phyloP scores from a whole-genome alignment of 1,140 invertebrate species.

The Amyelois transitella region DNA sequence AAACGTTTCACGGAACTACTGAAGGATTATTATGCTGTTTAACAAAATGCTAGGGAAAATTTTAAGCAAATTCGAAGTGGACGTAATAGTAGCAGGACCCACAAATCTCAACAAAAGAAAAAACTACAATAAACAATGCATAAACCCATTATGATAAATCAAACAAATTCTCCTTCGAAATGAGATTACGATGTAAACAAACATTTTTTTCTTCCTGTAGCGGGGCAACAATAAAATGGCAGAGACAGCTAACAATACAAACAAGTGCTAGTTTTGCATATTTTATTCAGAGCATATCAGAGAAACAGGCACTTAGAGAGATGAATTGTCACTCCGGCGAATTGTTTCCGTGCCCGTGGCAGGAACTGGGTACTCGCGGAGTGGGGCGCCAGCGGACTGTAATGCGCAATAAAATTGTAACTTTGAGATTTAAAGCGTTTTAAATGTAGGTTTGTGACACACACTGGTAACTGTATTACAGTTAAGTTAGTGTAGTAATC shows the following conservation, averaged over 20 bases:
- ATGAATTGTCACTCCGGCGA: conserved; percentile 49
- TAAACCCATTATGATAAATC: not conserved
- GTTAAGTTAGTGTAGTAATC: no score
- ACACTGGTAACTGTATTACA: not conserved
- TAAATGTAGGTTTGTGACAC: not conserved
- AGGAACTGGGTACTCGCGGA: not conserved
- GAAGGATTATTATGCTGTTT: no score
- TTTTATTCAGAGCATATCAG: conserved; percentile 22
- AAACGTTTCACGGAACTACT: no score
- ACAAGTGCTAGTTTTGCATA: conserved; percentile 35
- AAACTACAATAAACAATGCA: not conserved
- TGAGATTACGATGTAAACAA: not conserved
- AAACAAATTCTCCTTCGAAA: not conserved
- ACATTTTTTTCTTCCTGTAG: not conserved
- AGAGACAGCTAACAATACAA: conserved; percentile 14
- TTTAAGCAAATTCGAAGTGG: no score
- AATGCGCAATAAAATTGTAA: not conserved
- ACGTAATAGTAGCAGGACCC: not conserved
- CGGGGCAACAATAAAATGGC: conserved; percentile 5
- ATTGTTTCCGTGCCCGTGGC: conserved; percentile 36
- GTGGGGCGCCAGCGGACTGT: not conserved
- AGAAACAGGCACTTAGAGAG: conserved; percentile 36
- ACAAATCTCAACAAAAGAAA: not conserved
- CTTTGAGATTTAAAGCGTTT: not conserved
- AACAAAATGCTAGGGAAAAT: no score